A percentile compares a stretch with the other conserved stretches of the same genome.
Conservation (phyloP, 1,140 invertebrate species). For the Elymnias hypermnestra region DNA sequence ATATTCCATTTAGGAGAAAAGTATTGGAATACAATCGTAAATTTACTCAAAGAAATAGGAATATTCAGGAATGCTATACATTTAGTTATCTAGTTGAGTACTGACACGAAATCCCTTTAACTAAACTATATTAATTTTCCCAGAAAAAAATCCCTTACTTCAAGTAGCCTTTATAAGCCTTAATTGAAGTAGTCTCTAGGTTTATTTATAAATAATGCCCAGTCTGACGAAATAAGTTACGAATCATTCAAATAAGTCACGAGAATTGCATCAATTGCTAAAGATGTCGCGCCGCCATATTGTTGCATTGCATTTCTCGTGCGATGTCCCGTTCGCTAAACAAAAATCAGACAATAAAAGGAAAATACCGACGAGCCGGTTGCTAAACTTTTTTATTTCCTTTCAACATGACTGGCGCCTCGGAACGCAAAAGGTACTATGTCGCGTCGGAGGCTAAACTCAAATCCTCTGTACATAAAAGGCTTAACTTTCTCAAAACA, state of each 20-base stretch:
- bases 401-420: constrained; percentile 46
- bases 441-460: constrained; percentile 50
- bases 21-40: no score
- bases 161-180: no score
- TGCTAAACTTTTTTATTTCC: constrained; percentile 72
- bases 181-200: no score
- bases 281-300: constrained; percentile 49
- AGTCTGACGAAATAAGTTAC: not conserved
- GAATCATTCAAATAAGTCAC: constrained; percentile 18
- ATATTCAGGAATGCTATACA: no score
- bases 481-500: constrained; percentile 72
- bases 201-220: no score
- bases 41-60: no score
- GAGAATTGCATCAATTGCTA: constrained; percentile 18
- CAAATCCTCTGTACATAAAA: constrained; percentile 64
- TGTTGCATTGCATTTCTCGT: constrained; percentile 72
- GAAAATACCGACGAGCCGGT: constrained; percentile 70
- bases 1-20: no score
- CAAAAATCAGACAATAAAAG: constrained; percentile 70
- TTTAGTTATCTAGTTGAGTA: no score
- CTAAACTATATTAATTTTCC: no score
- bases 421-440: constrained; percentile 52
- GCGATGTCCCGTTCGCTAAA: constrained; percentile 69
- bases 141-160: no score
- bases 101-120: no score